Conservation (phyloP, 2,888 invertebrate species). For the Tipula confusa region DNA sequence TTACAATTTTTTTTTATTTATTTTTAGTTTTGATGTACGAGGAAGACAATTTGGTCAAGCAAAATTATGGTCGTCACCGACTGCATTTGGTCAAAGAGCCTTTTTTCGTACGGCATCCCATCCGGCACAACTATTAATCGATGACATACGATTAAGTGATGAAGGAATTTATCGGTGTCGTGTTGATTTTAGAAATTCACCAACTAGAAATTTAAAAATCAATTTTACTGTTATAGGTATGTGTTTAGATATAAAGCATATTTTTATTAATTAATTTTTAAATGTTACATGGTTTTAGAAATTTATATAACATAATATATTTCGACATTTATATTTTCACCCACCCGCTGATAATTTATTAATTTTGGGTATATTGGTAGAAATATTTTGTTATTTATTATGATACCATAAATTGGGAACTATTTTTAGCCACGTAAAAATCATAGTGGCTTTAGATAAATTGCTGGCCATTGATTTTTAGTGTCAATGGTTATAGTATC, state of each 20-base stretch:
- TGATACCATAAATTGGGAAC: too few relatives aligned
- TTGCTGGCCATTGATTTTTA: too few relatives aligned
- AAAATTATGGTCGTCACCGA: conserved; percentile 76
- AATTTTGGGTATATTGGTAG: too few relatives aligned
- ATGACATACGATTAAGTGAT: conserved; percentile 57
- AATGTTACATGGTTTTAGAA: neutral
- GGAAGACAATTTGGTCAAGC: conserved; percentile 68
- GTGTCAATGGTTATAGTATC: too few relatives aligned
- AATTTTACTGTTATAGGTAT: conserved; percentile 71
- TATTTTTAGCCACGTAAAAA: too few relatives aligned
- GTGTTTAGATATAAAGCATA: conserved; percentile 41
- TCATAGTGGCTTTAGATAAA: too few relatives aligned
- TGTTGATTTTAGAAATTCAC: conserved; percentile 69
- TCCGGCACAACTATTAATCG: conserved; percentile 72
- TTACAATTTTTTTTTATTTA: conserved; percentile 27
- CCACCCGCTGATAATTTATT: neutral
- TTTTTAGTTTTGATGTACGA: conserved; percentile 67
- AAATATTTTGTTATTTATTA: too few relatives aligned
- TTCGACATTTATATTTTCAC: neutral
- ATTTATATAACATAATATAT: too few relatives aligned
- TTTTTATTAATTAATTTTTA: neutral
- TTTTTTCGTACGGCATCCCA: conserved; percentile 77
- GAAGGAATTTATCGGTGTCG: conserved; percentile 69
- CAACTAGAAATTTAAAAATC: conserved; percentile 67
- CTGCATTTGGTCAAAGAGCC: conserved; percentile 72